A percentile compares a stretch with the other conserved stretches of the same genome.
Conservation (phyloP, 2,113 vertebrate species). For the Phrynocephalus versicolor region DNA sequence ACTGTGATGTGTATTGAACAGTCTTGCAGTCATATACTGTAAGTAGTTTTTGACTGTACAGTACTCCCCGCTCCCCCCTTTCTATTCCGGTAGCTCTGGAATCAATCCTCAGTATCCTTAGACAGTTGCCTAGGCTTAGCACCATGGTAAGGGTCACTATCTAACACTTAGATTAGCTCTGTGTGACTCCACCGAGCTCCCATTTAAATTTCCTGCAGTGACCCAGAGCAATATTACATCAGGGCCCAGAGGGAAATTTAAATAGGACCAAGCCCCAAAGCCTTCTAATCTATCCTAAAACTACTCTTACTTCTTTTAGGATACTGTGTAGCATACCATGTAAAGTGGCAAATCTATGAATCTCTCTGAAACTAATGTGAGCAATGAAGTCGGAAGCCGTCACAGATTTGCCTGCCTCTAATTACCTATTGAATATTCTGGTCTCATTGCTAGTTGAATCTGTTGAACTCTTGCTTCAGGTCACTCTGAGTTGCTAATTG, state of each 20-base stretch:
- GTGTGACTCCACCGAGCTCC: background rate
- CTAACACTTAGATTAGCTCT: background rate
- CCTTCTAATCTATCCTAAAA: background rate
- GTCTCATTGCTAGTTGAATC: background rate
- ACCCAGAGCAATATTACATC: background rate
- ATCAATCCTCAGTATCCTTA: background rate
- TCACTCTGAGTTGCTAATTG: background rate
- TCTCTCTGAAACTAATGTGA: constrained; percentile 4
- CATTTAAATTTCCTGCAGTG: background rate
- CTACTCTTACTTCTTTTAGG: background rate
- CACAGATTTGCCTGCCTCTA: background rate
- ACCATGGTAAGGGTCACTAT: background rate
- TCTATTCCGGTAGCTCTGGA: background rate
- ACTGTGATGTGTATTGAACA: background rate
- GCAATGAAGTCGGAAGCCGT: background rate
- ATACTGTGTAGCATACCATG: background rate
- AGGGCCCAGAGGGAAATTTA: no score
- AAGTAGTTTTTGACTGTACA: background rate
- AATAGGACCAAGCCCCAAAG: no score
- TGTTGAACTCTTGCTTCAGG: background rate
- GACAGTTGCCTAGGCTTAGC: no score
- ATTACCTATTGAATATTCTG: constrained; percentile 2
- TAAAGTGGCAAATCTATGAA: background rate
- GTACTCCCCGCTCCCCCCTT: background rate
- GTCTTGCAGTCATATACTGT: background rate